A percentile compares a stretch with the other conserved stretches of the same genome.
phyloP scores from a whole-genome alignment of 2,888 invertebrate genomes.

The Melinaea marsaeus region DNA sequence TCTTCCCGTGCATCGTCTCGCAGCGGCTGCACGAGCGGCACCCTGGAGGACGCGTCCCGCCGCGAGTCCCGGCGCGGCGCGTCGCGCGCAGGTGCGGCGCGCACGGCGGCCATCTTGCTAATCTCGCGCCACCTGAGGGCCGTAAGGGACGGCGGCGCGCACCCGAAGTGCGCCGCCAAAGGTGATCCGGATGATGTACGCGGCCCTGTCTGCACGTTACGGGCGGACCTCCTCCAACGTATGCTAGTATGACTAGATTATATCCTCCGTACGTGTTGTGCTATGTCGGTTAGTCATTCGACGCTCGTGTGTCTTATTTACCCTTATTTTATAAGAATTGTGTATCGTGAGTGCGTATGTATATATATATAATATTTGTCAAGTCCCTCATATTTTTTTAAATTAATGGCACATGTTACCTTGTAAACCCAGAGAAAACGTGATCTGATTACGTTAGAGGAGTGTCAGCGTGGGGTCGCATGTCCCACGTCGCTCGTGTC shows the following conservation, averaged over 20 bases:
- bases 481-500: constrained; percentile 60
- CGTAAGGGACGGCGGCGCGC: constrained; percentile 77
- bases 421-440: too few species aligned
- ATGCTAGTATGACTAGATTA: not conserved
- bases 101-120: constrained; percentile 96
- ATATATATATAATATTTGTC: too few species aligned
- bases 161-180: constrained; percentile 78
- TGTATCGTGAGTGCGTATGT: too few species aligned
- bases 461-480: constrained; percentile 47
- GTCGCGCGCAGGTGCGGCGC: constrained; percentile 95
- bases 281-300: too few species aligned
- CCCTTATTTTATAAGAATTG: too few species aligned
- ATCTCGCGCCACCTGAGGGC: constrained; percentile 91
- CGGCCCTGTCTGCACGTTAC: constrained; percentile 68
- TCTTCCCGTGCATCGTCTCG: constrained; percentile 70
- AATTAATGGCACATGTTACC: too few species aligned
- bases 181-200: constrained; percentile 77
- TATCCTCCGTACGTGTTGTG: too few species aligned
- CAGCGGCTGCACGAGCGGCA: constrained; percentile 71
- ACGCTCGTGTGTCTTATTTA: too few species aligned
- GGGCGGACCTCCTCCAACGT: constrained; percentile 42
- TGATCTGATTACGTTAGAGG: constrained; percentile 37
- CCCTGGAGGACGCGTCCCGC: constrained; percentile 60
- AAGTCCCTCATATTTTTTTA: too few species aligned
- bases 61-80: constrained; percentile 77